Conservation (phyloP, 1,140 invertebrate species). For the Ooceraea biroi region DNA sequence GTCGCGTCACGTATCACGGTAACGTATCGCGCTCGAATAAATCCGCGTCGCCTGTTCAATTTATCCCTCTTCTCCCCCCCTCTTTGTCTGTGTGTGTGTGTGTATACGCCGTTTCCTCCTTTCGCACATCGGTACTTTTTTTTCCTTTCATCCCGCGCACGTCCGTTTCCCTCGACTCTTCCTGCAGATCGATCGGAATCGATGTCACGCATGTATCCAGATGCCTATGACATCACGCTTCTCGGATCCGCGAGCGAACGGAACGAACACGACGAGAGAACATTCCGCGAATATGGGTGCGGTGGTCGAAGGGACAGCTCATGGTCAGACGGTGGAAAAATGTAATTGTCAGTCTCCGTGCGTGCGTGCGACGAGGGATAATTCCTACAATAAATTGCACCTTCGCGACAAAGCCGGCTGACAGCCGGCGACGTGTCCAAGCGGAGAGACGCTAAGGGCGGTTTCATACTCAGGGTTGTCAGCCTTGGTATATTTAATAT, state of each 20-base stretch:
- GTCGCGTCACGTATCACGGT: slow-evolving; percentile 57
- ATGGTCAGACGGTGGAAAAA: slow-evolving; percentile 50
- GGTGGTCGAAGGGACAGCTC: slow-evolving; percentile 30
- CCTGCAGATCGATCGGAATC: not conserved
- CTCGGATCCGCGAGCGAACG: slow-evolving; percentile 27
- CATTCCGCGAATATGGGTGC: slow-evolving; percentile 13
- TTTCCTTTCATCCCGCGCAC: not conserved
- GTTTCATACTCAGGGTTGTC: slow-evolving; percentile 4
- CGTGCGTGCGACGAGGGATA: slow-evolving; percentile 50
- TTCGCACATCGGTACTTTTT: slow-evolving; percentile 47
- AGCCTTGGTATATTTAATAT: slow-evolving; percentile 20
- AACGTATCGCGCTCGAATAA: slow-evolving; percentile 69
- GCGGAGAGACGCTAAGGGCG: slow-evolving; percentile 19
- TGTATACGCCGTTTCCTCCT: slow-evolving; percentile 5
- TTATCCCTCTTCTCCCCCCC: slow-evolving; percentile 44
- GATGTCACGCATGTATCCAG: slow-evolving; percentile 60
- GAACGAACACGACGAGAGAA: slow-evolving; percentile 23
- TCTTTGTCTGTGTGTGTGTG: not conserved
- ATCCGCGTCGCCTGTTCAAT: slow-evolving; percentile 67
- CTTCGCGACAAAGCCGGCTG: slow-evolving; percentile 55
- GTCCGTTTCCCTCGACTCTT: slow-evolving; percentile 11
- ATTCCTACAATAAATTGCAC: slow-evolving; percentile 64
- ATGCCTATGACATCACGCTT: slow-evolving; percentile 13
- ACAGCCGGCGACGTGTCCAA: slow-evolving; percentile 31
- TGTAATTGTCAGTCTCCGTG: slow-evolving; percentile 55